phyloP scores from a whole-genome alignment of 2,888 invertebrate genomes.

The Poecilus cupreus region DNA sequence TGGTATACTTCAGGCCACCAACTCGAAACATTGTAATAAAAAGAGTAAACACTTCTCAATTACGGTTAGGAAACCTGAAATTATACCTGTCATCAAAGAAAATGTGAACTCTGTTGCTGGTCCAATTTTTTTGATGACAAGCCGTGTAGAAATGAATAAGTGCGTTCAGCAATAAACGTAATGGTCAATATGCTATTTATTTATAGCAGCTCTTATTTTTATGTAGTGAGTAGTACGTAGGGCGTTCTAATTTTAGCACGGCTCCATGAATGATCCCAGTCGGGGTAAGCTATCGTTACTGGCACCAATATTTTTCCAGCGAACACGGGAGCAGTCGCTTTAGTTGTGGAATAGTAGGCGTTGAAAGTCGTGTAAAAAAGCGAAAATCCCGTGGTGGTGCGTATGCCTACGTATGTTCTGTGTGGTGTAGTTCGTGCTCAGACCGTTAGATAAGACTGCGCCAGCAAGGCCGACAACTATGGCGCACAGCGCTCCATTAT shows the following conservation, averaged over 20 bases:
- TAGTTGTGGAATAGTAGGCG: slow-evolving; percentile 5
- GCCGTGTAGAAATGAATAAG: too few relatives aligned
- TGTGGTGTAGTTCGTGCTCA: slow-evolving; percentile 46
- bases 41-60: too few relatives aligned
- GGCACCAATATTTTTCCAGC: not conserved
- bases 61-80: too few relatives aligned
- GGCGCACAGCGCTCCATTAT: slow-evolving; percentile 45
- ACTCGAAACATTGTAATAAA: too few relatives aligned
- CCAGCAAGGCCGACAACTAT: slow-evolving; percentile 47
- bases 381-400: not conserved
- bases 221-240: not conserved
- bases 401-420: slow-evolving; percentile 29
- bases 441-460: slow-evolving; percentile 53
- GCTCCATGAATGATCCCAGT: not conserved
- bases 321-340: slow-evolving; percentile 1
- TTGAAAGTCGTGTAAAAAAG: not conserved
- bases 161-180: too few relatives aligned
- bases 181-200: not conserved
- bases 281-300: not conserved
- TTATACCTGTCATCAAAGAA: too few relatives aligned
- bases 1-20: too few relatives aligned
- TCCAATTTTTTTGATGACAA: too few relatives aligned
- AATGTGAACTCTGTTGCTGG: too few relatives aligned
- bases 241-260: slow-evolving; percentile 19
- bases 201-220: slow-evolving; percentile 1